These are phyloP conservation scores for Xestia sexstrigata DNA, from an alignment of 2,888 invertebrate species.

Conservation along the genomic window DNA sequence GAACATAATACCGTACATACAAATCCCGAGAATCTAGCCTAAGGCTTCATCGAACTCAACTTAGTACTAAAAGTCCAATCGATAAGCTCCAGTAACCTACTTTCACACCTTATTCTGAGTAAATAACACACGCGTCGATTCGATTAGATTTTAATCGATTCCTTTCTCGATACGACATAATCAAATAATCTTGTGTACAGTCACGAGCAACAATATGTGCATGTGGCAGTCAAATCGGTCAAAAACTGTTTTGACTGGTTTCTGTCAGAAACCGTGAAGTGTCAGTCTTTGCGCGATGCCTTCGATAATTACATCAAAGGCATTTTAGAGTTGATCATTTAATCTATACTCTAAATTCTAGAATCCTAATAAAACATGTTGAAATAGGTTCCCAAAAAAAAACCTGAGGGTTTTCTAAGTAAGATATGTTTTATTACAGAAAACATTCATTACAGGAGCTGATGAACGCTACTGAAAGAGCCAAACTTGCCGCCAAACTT, in stretches of 20 bases:
- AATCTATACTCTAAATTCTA: not conserved
- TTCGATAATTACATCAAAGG: too few species aligned
- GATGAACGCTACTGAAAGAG: too few species aligned
- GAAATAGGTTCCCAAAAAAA: not conserved
- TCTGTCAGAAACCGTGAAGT: not conserved
- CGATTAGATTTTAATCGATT: slow-evolving; percentile 57
- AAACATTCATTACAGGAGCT: too few species aligned
- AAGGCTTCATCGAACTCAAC: slow-evolving; percentile 1
- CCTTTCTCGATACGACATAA: slow-evolving; percentile 46
- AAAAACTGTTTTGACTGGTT: not conserved
- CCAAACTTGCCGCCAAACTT: too few species aligned
- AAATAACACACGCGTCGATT: slow-evolving; percentile 33
- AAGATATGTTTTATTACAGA: too few species aligned
- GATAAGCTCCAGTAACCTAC: slow-evolving; percentile 35
- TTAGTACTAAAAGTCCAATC: slow-evolving; percentile 22
- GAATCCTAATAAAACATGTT: not conserved
- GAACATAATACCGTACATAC: too few species aligned
- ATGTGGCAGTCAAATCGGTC: not conserved
- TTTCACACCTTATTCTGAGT: slow-evolving; percentile 28
- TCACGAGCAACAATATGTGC: not conserved
- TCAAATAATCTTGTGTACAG: slow-evolving; percentile 48
- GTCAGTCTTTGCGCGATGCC: too few species aligned
- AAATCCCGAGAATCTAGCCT: not conserved
- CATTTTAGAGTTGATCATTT: too few species aligned
- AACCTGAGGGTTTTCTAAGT: too few species aligned